Evolutionary conservation across 2,888 invertebrate species (phyloP).

Genomic region (Eupithecia abbreviata): DNA sequence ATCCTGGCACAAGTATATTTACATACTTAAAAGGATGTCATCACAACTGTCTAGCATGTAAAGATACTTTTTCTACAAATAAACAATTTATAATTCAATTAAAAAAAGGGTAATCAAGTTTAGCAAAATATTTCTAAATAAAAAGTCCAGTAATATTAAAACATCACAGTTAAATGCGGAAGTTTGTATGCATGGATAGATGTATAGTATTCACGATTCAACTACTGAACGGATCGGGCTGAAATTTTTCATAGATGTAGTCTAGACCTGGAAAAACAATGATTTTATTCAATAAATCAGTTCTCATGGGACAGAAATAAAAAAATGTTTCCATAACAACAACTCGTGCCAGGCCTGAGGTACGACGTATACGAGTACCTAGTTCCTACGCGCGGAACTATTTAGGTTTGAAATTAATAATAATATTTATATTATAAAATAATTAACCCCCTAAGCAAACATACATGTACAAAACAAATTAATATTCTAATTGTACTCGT

Average conservation of each 20-base stretch:
- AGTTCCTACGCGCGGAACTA: background rate
- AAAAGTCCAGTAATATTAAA: too few relatives aligned
- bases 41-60: too few relatives aligned
- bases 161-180: too few relatives aligned
- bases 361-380: too few relatives aligned
- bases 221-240: background rate
- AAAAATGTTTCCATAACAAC: background rate
- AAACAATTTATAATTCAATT: too few relatives aligned
- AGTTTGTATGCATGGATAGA: too few relatives aligned
- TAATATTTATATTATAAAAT: background rate
- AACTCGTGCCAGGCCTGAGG: background rate
- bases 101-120: too few relatives aligned
- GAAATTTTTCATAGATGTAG: background rate
- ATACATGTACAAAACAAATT: background rate
- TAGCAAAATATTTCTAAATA: too few relatives aligned
- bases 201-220: background rate
- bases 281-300: background rate
- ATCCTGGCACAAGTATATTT: too few relatives aligned
- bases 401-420: background rate
- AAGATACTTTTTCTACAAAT: too few relatives aligned
- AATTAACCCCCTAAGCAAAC: background rate
- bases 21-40: too few relatives aligned
- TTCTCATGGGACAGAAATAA: background rate
- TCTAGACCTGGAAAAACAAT: background rate
- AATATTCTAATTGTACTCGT: background rate